Evolutionary conservation across 2,113 vertebrate species (phyloP).

Genomic region (Pomatostomus ruficeps): DNA sequence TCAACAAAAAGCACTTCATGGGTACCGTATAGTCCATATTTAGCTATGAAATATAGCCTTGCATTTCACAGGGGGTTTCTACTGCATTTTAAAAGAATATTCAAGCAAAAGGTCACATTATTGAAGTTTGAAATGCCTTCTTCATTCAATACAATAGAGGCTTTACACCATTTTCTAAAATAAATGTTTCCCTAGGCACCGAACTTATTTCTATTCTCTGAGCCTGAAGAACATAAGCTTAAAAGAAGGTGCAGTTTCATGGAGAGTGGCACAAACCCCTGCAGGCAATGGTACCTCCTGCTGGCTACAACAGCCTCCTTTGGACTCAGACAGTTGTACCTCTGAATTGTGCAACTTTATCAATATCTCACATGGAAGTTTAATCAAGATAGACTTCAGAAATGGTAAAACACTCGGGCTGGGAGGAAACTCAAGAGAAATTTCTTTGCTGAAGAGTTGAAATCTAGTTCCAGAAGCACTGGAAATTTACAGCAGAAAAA

Average conservation of each 20-base stretch:
- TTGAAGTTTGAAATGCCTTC: not conserved
- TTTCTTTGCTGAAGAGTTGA: not conserved
- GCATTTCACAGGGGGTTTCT: not conserved
- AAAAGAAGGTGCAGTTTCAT: not conserved
- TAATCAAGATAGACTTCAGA: not conserved
- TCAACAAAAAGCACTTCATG: not conserved
- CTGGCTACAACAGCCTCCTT: not conserved
- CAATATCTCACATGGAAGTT: not conserved
- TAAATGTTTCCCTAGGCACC: not conserved
- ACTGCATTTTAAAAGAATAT: not conserved
- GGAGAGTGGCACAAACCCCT: not conserved
- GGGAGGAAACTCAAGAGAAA: not conserved
- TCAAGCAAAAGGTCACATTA: not conserved
- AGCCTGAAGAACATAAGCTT: not conserved
- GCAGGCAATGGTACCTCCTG: not conserved
- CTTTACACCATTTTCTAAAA: conserved; percentile 1
- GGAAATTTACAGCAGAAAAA: not conserved
- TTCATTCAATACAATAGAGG: not conserved
- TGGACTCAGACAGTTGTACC: not conserved
- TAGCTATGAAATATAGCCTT: not conserved
- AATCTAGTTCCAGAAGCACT: not conserved
- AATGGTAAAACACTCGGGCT: not conserved
- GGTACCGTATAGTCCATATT: not conserved
- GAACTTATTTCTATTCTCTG: not conserved
- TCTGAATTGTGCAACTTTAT: not conserved